These are phyloP conservation scores for Chionomys nivalis DNA, from an alignment of 2,113 vertebrate genomes.

Conservation along the genomic window DNA sequence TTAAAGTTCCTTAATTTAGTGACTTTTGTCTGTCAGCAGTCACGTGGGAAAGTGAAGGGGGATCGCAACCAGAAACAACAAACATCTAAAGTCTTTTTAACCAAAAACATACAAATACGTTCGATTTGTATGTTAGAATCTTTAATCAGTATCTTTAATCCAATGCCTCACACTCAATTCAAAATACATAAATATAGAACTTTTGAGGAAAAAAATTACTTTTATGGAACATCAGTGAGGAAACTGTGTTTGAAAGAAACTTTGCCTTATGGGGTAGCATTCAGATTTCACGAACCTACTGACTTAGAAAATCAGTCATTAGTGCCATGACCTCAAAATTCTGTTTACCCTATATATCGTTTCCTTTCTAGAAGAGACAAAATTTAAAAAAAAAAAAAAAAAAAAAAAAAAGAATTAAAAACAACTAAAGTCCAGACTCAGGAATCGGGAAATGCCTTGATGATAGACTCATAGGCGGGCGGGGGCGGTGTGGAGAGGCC, in stretches of 20 bases:
- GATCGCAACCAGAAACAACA: not conserved
- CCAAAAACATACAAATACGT: not conserved
- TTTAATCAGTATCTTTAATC: conserved; percentile 40
- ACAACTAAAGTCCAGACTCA: conserved; percentile 73
- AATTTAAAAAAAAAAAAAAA: not conserved
- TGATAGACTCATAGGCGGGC: conserved; percentile 96
- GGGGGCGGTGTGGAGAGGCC: conserved; percentile 90
- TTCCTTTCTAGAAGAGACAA: conserved; percentile 3
- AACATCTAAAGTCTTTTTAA: not conserved
- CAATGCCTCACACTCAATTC: conserved; percentile 31
- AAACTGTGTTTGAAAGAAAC: not conserved
- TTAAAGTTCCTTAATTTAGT: not conserved
- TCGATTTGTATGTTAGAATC: not conserved
- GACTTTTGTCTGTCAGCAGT: not conserved
- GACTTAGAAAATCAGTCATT: conserved; percentile 3
- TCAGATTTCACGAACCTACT: accelerated
- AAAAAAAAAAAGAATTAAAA: not conserved
- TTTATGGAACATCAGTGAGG: not conserved
- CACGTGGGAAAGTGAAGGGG: not conserved
- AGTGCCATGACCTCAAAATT: not conserved
- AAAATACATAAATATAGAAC: conserved; percentile 70
- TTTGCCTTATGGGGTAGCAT: not conserved
- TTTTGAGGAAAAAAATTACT: conserved; percentile 41
- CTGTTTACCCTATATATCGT: not conserved
- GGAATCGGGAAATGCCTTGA: conserved; percentile 95